These are phyloP conservation scores for Drosophila melanogaster DNA, from an alignment of 1,140 invertebrate genomes.

Conservation along the genomic window Release_6_plus_ISO1_MT NT_033779.5:7172501-7173000, in stretches of 20 bases:
- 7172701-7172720: no score
- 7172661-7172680: no score
- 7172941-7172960: conserved; percentile 39
- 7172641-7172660: no score
- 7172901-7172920: conserved; percentile 15
- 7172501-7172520: conserved; percentile 33
- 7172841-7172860: not conserved
- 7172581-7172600: not conserved
- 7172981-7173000: conserved; percentile 25
- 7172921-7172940: conserved; percentile 32
- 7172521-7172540: not conserved
- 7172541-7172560: not conserved
- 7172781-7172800: no score
- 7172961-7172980: conserved; percentile 26
- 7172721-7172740: no score
- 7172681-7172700: no score
- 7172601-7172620: not conserved
- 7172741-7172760: no score
- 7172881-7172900: conserved; percentile 26
- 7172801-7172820: no score
- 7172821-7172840: not conserved
- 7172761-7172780: no score
- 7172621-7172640: not conserved
- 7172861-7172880: conserved; percentile 1
- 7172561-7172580: not conserved